Evolutionary conservation across 2,888 invertebrate species (phyloP).

Genomic region (Punctoribates punctum): DNA sequence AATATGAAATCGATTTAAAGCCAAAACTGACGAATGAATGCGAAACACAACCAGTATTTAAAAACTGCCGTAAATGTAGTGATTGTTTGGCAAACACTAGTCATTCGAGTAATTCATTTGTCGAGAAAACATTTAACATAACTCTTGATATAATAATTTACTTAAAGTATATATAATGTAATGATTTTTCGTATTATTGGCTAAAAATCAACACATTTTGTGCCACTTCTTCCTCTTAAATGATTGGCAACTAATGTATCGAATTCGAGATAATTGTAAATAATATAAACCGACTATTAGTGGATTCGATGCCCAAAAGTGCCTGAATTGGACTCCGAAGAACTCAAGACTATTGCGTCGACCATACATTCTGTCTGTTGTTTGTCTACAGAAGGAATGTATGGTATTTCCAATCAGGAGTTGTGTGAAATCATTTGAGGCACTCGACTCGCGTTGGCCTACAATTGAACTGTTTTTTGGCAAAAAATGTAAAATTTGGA

Average conservation of each 20-base stretch:
- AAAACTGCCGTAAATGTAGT: slow-evolving; percentile 29
- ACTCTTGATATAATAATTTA: slow-evolving; percentile 12
- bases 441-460: slow-evolving; percentile 23
- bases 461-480: slow-evolving; percentile 15
- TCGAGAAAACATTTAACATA: background rate
- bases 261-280: background rate
- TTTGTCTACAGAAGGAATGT: background rate
- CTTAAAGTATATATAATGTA: background rate
- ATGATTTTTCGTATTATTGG: slow-evolving; percentile 1
- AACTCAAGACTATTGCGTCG: background rate
- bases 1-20: background rate
- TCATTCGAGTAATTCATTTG: slow-evolving; percentile 28
- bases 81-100: slow-evolving; percentile 34
- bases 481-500: slow-evolving; percentile 11
- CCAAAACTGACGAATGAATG: background rate
- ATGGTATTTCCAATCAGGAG: background rate
- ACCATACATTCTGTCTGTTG: background rate
- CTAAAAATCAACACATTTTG: background rate
- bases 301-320: slow-evolving; percentile 23
- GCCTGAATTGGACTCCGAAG: slow-evolving; percentile 24
- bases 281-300: background rate
- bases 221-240: slow-evolving; percentile 12
- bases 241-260: slow-evolving; percentile 18
- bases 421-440: background rate
- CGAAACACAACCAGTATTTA: slow-evolving; percentile 27